Evolutionary conservation across 1,140 invertebrate genomes (phyloP).

Genomic region (Scaptomyza graminum): DNA sequence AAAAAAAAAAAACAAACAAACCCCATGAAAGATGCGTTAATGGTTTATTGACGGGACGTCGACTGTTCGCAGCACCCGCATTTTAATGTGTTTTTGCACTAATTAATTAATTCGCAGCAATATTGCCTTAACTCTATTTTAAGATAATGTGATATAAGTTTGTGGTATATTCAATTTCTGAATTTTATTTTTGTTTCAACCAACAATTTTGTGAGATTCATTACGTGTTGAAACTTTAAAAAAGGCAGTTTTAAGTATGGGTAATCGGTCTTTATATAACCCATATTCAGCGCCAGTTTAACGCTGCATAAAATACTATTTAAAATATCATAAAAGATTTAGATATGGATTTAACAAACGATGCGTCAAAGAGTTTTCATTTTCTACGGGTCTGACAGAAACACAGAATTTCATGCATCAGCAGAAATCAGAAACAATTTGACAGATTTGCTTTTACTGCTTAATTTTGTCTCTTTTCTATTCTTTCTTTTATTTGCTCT

Average conservation of each 20-base stretch:
- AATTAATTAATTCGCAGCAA: neutral
- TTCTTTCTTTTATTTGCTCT: slow-evolving; percentile 40
- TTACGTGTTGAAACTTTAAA: too few species aligned
- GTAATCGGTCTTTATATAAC: too few species aligned
- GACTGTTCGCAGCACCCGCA: neutral
- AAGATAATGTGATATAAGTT: neutral
- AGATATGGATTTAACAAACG: slow-evolving; percentile 27
- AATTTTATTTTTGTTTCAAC: too few species aligned
- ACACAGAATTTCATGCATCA: slow-evolving; percentile 15
- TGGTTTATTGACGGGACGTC: neutral
- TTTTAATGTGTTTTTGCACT: neutral
- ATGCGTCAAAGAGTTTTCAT: slow-evolving; percentile 43
- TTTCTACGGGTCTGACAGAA: slow-evolving; percentile 45
- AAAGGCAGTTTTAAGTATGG: too few species aligned
- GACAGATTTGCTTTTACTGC: slow-evolving; percentile 51
- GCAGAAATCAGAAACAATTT: slow-evolving; percentile 55
- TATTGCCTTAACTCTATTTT: neutral
- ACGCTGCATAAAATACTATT: too few species aligned
- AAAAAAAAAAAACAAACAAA: neutral
- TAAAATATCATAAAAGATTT: too few species aligned
- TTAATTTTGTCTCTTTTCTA: slow-evolving; percentile 54
- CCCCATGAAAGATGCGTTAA: neutral
- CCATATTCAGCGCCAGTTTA: too few species aligned
- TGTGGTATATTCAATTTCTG: too few species aligned
- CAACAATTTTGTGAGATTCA: too few species aligned